Evolutionary conservation across 2,113 vertebrate species (phyloP), one percentile per base, ranked within the genome.

Genomic region (Crotalus horridus): DNA sequence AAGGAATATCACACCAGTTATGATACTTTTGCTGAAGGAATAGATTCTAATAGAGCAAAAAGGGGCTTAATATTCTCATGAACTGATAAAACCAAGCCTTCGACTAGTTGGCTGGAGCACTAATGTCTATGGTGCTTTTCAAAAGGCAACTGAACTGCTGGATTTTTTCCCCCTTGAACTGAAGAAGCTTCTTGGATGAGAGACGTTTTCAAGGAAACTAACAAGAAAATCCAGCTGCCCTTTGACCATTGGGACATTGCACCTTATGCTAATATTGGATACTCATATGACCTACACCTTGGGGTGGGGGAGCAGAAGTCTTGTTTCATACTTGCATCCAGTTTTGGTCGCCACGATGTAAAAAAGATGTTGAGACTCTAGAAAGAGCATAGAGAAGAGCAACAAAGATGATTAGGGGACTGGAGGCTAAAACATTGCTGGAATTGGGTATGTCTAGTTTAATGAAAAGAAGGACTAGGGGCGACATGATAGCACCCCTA

Each of bases 21-120:
- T 64, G 89, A n/a, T 69, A 58, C 88, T 69, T 89, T 54, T 92
- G 95, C 92, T 95, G 2, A 95, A 90, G 90, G 74, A 93, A 88
- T 85, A 87, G 54, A 95, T 91, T 24, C 90, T 92, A 93, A 95
- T 64, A 93, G 59, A 15, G 81, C 92, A 92, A 89, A 81, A 7
- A 10, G 58, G 51, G 29, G 7, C 7, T 89, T 23, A 59, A 91
- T 55, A 90, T 54, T 55, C n/a, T 81, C 53, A 33, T 2, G n/a
- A 26, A 12, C 21, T 24, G 5, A 3, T 23, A 64, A 46, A 89
- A 9, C 58, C 11, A 9, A 11, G 88, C 87, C n/a, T n/a, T 17
- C 56, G 87, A 55, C 15, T 54, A 15, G 13, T 17, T 55, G 54
- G 54, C 11, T 55, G 54, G 13, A 56, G 55, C 15, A 20, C 4